phyloP scores from a whole-genome alignment of 2,888 invertebrate genomes.

The Melieria picta region DNA sequence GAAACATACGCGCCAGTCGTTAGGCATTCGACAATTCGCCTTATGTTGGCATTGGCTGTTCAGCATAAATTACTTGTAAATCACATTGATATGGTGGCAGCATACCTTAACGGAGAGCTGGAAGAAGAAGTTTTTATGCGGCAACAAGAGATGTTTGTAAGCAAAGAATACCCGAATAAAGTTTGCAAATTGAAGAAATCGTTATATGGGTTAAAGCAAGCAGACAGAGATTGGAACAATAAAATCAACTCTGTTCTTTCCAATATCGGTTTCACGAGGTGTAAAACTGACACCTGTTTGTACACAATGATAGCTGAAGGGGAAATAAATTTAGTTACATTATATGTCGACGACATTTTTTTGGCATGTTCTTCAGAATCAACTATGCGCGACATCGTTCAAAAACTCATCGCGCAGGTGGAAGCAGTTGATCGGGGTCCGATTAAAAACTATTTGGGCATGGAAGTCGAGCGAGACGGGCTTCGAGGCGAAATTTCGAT shows the following conservation, averaged over 20 bases:
- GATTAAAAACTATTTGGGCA: slow-evolving; percentile 8
- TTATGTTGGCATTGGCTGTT: slow-evolving; percentile 21
- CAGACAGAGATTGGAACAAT: slow-evolving; percentile 39
- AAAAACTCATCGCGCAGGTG: slow-evolving; percentile 9
- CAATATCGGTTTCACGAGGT: too few species aligned
- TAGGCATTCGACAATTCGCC: slow-evolving; percentile 25
- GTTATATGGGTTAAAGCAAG: slow-evolving; percentile 30
- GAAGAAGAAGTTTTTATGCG: slow-evolving; percentile 6
- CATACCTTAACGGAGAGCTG: slow-evolving; percentile 15
- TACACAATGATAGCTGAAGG: too few species aligned
- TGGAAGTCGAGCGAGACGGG: slow-evolving; percentile 9
- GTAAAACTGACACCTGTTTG: too few species aligned
- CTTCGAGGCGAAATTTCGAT: neutral
- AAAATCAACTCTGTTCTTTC: neutral
- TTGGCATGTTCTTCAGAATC: neutral
- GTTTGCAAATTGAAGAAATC: slow-evolving; percentile 39
- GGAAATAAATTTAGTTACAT: too few species aligned
- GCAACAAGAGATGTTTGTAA: neutral
- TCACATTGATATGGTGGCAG: slow-evolving; percentile 17
- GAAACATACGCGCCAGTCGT: slow-evolving; percentile 13
- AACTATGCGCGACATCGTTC: slow-evolving; percentile 5
- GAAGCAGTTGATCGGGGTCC: slow-evolving; percentile 19
- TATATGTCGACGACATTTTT: neutral
- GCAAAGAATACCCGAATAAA: slow-evolving; percentile 11
- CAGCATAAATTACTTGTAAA: slow-evolving; percentile 16